These are phyloP conservation scores for Carduelis carduelis DNA, from an alignment of 2,797 vertebrate species.

Conservation along the genomic window DNA sequence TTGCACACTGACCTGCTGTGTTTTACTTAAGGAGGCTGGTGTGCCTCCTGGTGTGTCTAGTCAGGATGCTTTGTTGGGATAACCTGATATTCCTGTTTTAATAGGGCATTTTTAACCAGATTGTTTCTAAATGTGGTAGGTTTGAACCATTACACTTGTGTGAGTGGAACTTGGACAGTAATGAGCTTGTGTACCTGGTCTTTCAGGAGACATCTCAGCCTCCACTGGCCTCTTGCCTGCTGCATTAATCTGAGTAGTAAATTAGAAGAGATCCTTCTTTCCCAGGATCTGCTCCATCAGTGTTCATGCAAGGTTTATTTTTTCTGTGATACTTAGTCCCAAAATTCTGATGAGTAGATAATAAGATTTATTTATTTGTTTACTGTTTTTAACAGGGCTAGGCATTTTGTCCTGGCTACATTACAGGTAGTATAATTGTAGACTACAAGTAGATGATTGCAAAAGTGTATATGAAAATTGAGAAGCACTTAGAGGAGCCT, in stretches of 20 bases:
- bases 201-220: neutral
- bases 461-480: neutral
- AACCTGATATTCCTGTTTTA: neutral
- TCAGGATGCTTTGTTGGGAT: neutral
- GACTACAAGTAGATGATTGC: neutral
- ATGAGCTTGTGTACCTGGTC: neutral
- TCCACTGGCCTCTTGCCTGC: neutral
- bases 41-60: neutral
- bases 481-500: neutral
- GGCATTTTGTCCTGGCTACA: neutral
- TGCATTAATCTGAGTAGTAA: neutral
- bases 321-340: neutral
- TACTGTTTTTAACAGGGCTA: neutral
- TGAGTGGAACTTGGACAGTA: neutral
- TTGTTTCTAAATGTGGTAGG: neutral
- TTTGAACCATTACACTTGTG: neutral
- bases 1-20: neutral
- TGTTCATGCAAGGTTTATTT: neutral
- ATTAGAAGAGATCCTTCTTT: neutral
- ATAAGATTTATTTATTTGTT: neutral
- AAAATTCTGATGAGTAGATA: neutral
- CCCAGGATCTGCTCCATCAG: neutral
- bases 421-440: neutral
- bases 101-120: neutral
- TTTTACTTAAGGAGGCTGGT: neutral